Conservation (phyloP, 2,888 invertebrate species). For the Trimorus sp. region DNA sequence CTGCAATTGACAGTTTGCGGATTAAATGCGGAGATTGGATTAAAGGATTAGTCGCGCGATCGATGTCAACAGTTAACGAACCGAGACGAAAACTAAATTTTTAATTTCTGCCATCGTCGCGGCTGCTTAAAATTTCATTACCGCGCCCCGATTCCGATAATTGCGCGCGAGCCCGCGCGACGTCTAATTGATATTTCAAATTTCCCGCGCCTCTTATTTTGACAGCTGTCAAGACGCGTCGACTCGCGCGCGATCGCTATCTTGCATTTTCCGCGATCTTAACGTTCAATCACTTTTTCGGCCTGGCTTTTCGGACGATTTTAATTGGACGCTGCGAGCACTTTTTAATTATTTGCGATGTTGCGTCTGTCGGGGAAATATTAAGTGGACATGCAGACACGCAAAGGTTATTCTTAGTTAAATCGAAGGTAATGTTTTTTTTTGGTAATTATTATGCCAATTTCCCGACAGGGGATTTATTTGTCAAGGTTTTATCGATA, state of each 20-base stretch:
- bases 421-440: no score
- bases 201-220: slow-evolving; percentile 56
- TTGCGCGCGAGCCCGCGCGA: slow-evolving; percentile 42
- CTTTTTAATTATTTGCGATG: no score
- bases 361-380: no score
- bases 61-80: slow-evolving; percentile 67
- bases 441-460: no score
- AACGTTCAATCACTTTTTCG: neutral
- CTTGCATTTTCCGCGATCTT: slow-evolving; percentile 17
- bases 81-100: slow-evolving; percentile 65
- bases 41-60: slow-evolving; percentile 65
- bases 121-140: slow-evolving; percentile 61
- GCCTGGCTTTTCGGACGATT: no score
- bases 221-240: slow-evolving; percentile 43
- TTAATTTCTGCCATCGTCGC: slow-evolving; percentile 62
- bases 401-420: no score
- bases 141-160: slow-evolving; percentile 51
- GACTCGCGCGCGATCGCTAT: slow-evolving; percentile 11
- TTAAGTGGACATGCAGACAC: no score
- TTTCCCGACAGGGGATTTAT: no score
- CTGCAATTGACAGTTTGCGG: slow-evolving; percentile 66
- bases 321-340: no score
- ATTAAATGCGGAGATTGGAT: slow-evolving; percentile 65
- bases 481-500: no score
- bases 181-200: slow-evolving; percentile 58